Evolutionary conservation across 2,113 vertebrate genomes (phyloP), one percentile per base, ranked within the genome.

Genomic region (Procavia capensis): DNA sequence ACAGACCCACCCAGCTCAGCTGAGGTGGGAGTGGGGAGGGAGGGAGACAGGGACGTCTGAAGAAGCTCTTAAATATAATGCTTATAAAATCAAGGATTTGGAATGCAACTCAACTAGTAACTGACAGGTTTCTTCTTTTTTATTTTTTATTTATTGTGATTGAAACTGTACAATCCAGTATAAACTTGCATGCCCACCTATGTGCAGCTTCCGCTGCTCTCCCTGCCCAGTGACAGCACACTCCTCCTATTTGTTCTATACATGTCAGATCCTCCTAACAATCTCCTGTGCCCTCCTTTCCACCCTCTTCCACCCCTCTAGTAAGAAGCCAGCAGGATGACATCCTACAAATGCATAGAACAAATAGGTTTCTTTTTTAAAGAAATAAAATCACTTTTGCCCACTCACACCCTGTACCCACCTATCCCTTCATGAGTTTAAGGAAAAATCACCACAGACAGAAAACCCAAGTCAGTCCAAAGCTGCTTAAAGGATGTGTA

Each of bases 361-460:
- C 43, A 11, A 80, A 1, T 1, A 50, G 4, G n/a, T 78, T 61
- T 81, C 41, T 39, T 66, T 27, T 50, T 63, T 24, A 45, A 95
- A 84, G 54, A 94, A 57, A 89, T 14, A 66, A 25, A 45, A 78
- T 2, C 2, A 41, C 39, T 75, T 61, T 63, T 72, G 4, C 3
- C 47, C 75, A 68, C 34, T 50, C 39, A 34, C 20, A 61, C 16
- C 9, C 59, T 16, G 88, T 57, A 39, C 63, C 34, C 7, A 20
- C 34, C 14, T 22, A 70, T 61, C 57, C 31, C 41, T 93, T 68
- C 66, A 81, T 74, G 61, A 95, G 74, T 88, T 96, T 61, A n/a
- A 94, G 47, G 54, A 27, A 93, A 70, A 96, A 92, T 83, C 88
- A 79, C 16, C 24, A 74, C 6, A 90, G 66, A 41, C 87, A 95